Percentiles rank a stretch among this genome's conserved stretches.
Evolutionary conservation across 64 coral and sea anemone species (phyloP).

Genomic region (Platygyra sinensis): DNA sequence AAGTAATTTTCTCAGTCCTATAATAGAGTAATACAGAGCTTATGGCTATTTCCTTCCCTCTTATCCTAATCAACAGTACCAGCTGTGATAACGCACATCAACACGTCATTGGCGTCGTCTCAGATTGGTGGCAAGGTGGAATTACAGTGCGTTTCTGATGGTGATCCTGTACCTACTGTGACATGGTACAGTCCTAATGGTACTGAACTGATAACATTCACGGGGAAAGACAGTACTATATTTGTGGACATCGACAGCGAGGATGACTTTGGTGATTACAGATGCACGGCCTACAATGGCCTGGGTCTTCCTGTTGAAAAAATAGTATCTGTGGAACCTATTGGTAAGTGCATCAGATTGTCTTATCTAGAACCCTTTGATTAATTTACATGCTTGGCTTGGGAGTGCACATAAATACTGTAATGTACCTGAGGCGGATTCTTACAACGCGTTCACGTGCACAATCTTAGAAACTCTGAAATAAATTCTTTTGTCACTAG

Average conservation of each 20-base stretch:
- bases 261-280: slow-evolving; percentile 36
- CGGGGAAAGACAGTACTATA: background rate
- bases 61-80: background rate
- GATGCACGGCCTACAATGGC: slow-evolving; percentile 9
- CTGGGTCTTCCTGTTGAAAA: slow-evolving; percentile 19
- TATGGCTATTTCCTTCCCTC: background rate
- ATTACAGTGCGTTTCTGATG: slow-evolving; percentile 23
- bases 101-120: background rate
- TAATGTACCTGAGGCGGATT: too few relatives aligned
- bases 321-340: background rate
- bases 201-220: slow-evolving; percentile 2
- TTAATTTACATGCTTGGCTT: too few relatives aligned
- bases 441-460: too few relatives aligned
- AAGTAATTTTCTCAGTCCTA: too few relatives aligned
- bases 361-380: background rate
- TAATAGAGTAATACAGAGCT: too few relatives aligned
- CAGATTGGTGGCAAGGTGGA: slow-evolving; percentile 1
- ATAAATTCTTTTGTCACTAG: too few relatives aligned
- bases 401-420: too few relatives aligned
- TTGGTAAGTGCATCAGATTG: background rate
- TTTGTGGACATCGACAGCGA: background rate
- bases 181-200: slow-evolving; percentile 42
- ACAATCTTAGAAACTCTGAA: too few relatives aligned
- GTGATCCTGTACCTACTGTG: slow-evolving; percentile 22
- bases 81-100: slow-evolving; percentile 3